Conservation (phyloP, 2,888 invertebrate species). For the Odontothrips loti region DNA sequence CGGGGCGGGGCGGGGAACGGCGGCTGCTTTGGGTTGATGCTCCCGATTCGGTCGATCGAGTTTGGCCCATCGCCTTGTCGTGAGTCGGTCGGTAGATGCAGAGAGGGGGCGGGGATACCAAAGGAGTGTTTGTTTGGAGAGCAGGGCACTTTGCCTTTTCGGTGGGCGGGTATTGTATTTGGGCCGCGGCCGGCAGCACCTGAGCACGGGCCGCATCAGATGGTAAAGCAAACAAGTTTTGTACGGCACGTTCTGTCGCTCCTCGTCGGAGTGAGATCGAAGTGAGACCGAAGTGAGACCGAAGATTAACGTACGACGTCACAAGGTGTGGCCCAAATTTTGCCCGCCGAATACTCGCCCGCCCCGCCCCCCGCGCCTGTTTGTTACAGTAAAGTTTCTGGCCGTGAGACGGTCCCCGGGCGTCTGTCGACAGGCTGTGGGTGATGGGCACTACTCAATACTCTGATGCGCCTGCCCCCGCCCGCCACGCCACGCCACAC, state of each 20-base stretch:
- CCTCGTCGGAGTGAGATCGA: no score
- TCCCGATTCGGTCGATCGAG: background rate
- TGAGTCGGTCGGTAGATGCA: no score
- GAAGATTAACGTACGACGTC: no score
- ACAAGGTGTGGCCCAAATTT: no score
- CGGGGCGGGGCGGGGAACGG: background rate
- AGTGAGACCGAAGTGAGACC: no score
- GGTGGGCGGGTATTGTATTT: no score
- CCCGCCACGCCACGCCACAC: background rate
- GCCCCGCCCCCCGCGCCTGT: no score
- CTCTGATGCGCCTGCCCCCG: background rate
- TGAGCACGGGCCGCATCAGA: background rate
- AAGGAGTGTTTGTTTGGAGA: constrained; percentile 12
- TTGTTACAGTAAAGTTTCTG: no score
- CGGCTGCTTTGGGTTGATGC: background rate
- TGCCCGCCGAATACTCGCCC: no score
- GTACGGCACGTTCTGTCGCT: no score
- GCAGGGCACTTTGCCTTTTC: background rate
- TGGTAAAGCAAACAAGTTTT: background rate
- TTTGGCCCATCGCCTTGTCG: no score
- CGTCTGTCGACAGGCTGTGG: background rate
- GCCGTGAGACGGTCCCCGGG: no score
- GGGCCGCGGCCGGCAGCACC: background rate
- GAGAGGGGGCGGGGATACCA: background rate
- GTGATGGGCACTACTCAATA: constrained; percentile 14